phyloP scores from a whole-genome alignment of 2,888 invertebrate genomes.

The Melieria crassipennis region DNA sequence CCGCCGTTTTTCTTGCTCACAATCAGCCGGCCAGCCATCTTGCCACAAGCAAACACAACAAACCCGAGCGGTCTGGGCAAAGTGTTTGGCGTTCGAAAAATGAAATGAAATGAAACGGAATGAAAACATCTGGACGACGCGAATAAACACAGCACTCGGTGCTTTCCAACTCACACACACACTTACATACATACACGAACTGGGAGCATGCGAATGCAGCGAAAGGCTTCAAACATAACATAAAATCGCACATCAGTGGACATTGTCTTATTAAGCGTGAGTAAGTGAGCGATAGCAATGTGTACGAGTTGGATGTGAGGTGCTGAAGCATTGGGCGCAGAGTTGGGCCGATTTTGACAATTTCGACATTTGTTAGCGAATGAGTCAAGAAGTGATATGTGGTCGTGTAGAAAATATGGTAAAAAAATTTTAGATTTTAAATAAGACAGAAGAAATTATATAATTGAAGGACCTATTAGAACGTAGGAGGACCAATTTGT shows the following conservation, averaged over 20 bases:
- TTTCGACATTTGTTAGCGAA: too few relatives aligned
- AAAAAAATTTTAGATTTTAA: too few relatives aligned
- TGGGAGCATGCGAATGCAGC: not conserved
- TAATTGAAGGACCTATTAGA: too few relatives aligned
- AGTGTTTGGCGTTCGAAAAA: conserved; percentile 31
- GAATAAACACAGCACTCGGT: conserved; percentile 21
- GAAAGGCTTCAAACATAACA: conserved; percentile 38
- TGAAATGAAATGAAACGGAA: conserved; percentile 61
- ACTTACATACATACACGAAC: not conserved
- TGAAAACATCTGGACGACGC: conserved; percentile 61
- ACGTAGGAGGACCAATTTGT: too few relatives aligned
- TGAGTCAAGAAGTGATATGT: too few relatives aligned
- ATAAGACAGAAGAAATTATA: too few relatives aligned
- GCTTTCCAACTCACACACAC: not conserved
- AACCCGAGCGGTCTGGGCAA: conserved; percentile 9
- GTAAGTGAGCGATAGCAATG: conserved; percentile 23
- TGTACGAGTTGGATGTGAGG: too few relatives aligned
- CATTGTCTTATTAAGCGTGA: conserved; percentile 47
- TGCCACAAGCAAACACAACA: conserved; percentile 28
- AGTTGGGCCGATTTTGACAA: too few relatives aligned
- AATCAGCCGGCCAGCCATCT: conserved; percentile 11
- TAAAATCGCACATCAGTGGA: conserved; percentile 47
- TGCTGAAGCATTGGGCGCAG: too few relatives aligned
- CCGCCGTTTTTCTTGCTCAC: conserved; percentile 56
- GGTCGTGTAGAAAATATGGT: too few relatives aligned